Evolutionary conservation across 2,888 invertebrate genomes (phyloP), one percentile per base, ranked within the genome.

Genomic region (Cheilosia vulpina): DNA sequence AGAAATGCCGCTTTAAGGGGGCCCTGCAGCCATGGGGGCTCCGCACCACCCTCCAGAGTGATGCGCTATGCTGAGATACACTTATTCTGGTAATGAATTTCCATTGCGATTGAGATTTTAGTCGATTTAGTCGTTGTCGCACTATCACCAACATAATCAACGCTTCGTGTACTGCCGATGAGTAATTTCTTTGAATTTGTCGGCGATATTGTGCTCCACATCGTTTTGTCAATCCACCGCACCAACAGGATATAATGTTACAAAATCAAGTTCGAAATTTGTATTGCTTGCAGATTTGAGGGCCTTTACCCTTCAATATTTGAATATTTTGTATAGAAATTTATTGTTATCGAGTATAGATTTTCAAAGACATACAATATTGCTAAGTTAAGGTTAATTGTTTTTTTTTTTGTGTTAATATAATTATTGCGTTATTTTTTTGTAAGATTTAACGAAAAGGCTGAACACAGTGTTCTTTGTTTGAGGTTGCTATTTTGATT

Each of bases 1-100:
- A 98, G 94, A 88, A 98, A 94, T 89, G 92, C 92, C 87, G 92
- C 92, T 91, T 92, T 92, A 90, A 92, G 92, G 92, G 92, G 92
- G 91, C 92, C 91, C 90, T 92, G 92, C 89, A 91, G 90, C 92
- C 92, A 92, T 91, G 92, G 92, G 89, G 92, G 92, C 90, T 92
- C 92, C 89, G 90, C 91, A 90, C 92, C 91, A 90, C 92, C 92
- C 92, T 92, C 92, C 92, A 92, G 92, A 92, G 92, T 92, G 92
- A 92, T 92, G 90, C 92, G 92, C 92, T 92, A 92, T 92, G 92
- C 92, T 90, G 92, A 91, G 88, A 92, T 90, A 90, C 92, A 92
- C 92, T 92, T 92, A 88, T 92, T 92, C 89, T 92, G 91, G 90
- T 92, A 91, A 90, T 91, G 92, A 90, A 92, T 91, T 91, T 92